Evolutionary conservation across 2,888 invertebrate species (phyloP).

Genomic region (Leuctra nigra): DNA sequence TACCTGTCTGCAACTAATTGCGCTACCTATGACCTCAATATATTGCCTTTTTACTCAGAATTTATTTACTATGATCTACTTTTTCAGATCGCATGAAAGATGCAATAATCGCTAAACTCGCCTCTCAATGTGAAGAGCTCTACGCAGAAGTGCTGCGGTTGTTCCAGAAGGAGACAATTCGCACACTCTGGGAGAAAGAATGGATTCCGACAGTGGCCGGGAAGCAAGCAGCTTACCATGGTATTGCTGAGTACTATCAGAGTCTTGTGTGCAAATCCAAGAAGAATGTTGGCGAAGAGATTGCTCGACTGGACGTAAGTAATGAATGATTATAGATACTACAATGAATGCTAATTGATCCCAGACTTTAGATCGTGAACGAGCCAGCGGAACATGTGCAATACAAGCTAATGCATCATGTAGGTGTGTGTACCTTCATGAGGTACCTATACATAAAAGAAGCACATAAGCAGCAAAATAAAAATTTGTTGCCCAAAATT

Average conservation of each 20-base stretch:
- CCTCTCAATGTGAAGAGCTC: conserved; percentile 87
- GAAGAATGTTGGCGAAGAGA: conserved; percentile 84
- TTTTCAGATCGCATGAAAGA: conserved; percentile 89
- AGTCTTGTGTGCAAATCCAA: conserved; percentile 70
- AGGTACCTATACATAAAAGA: no score
- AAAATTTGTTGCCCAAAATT: no score
- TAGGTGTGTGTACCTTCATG: no score
- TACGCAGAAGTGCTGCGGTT: conserved; percentile 85
- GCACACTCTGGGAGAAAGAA: conserved; percentile 83
- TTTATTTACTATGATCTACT: no score
- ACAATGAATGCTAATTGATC: no score
- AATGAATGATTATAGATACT: conserved; percentile 19
- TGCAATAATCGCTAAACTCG: conserved; percentile 82
- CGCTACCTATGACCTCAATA: no score
- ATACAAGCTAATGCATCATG: no score
- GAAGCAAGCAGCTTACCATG: conserved; percentile 86
- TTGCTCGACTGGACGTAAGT: conserved; percentile 66
- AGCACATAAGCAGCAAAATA: no score
- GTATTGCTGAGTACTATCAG: conserved; percentile 84
- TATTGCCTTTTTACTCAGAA: no score
- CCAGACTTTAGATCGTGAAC: no score
- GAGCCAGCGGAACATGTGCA: no score
- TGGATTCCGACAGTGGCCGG: conserved; percentile 72
- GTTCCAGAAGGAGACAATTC: conserved; percentile 76
- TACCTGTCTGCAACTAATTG: neutral